phyloP scores from a whole-genome alignment of 2,113 vertebrate species.

The Etheostoma cragini region DNA sequence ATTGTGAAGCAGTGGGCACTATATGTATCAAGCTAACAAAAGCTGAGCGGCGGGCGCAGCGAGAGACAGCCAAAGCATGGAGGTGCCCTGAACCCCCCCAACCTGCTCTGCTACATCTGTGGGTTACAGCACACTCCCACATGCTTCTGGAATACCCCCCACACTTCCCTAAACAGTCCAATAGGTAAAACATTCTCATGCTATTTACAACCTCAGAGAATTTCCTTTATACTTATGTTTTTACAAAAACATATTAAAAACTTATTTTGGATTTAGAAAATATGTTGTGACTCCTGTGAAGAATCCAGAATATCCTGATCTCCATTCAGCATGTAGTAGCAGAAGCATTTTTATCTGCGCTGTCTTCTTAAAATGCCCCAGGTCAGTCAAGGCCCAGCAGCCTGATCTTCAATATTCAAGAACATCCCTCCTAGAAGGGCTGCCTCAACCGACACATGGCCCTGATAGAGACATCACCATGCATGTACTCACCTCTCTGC shows the following conservation, averaged over 20 bases:
- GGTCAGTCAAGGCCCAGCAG: not conserved
- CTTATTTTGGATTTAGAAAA: not conserved
- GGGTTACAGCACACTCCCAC: conserved; percentile 88
- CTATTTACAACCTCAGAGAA: not conserved
- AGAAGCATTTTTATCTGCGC: not conserved
- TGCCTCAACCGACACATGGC: conserved; percentile 41
- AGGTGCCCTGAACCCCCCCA: conserved; percentile 81
- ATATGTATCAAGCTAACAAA: conserved; percentile 58
- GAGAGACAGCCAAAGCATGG: conserved; percentile 50
- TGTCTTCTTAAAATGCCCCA: conserved; percentile 42
- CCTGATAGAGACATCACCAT: conserved; percentile 79
- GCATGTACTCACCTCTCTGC: conserved; percentile 81
- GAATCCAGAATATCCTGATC: not conserved
- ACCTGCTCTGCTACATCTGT: conserved; percentile 85
- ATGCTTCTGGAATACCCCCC: conserved; percentile 80
- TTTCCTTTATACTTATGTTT: not conserved
- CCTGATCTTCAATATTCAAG: not conserved
- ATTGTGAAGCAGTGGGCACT: not conserved
- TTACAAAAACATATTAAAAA: not conserved
- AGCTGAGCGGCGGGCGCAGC: conserved; percentile 56
- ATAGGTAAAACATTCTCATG: conserved; percentile 72
- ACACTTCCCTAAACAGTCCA: conserved; percentile 80
- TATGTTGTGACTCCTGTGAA: not conserved
- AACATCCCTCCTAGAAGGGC: not conserved
- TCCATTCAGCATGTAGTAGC: not conserved